Evolutionary conservation across 2,797 vertebrate genomes (phyloP).

Genomic region (Graptemys geographica): DNA sequence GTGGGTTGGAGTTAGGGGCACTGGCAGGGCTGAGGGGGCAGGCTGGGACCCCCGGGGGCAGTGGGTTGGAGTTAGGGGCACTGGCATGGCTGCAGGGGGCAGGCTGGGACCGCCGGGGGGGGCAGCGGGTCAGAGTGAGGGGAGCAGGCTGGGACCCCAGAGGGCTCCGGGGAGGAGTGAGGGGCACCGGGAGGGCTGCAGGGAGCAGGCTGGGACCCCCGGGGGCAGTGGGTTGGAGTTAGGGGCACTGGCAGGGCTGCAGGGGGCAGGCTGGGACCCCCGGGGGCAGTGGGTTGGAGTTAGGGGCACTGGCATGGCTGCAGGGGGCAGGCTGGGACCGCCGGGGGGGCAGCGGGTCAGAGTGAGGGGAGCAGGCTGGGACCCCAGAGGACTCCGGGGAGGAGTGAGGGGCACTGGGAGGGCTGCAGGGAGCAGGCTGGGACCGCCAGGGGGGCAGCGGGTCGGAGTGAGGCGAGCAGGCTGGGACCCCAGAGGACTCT

Average conservation of each 20-base stretch:
- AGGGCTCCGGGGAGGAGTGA: no score
- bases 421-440: neutral
- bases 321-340: neutral
- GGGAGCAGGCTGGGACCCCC: neutral
- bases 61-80: no score
- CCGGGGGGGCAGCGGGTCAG: no score
- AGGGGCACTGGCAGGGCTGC: neutral
- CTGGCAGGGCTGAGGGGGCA: neutral
- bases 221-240: no score
- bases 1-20: neutral
- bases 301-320: neutral
- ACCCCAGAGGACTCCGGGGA: neutral
- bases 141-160: neutral
- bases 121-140: no score
- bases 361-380: no score
- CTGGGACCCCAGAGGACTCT: neutral
- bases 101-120: no score
- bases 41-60: neutral
- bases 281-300: no score
- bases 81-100: no score
- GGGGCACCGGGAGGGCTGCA: fast-evolving
- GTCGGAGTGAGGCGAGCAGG: neutral
- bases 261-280: no score
- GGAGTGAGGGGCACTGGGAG: no score
- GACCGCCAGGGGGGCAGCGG: no score